These are phyloP conservation scores for Uria lomvia DNA, from an alignment of 2,113 vertebrate species.

Conservation along the genomic window DNA sequence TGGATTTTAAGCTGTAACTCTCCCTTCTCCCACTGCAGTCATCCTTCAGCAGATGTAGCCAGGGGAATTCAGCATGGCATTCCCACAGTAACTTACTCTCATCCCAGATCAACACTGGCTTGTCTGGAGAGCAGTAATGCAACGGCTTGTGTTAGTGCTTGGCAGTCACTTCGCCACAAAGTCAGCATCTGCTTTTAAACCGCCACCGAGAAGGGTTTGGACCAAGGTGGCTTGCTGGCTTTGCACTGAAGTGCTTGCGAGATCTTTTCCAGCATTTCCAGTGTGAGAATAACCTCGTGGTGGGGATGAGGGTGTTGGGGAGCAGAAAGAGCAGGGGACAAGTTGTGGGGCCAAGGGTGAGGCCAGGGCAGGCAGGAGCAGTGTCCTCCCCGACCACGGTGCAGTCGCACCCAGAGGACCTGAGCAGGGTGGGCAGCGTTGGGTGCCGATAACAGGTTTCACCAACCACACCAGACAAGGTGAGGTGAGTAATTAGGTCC, in stretches of 20 bases:
- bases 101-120: not conserved
- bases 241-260: not conserved
- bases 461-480: not conserved
- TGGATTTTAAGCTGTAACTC: not conserved
- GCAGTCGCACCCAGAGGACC: not conserved
- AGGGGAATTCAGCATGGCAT: not conserved
- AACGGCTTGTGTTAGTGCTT: not conserved
- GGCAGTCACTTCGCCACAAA: not conserved
- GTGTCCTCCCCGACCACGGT: accelerated
- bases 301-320: not conserved
- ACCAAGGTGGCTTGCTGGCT: not conserved
- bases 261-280: not conserved
- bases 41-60: not conserved
- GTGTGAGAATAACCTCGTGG: not conserved
- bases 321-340: not conserved
- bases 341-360: not conserved
- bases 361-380: not conserved
- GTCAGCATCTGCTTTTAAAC: not conserved
- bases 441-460: not conserved
- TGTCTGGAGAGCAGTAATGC: accelerated
- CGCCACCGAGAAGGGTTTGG: not conserved
- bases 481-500: not conserved
- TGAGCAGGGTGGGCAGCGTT: not conserved
- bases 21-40: not conserved
- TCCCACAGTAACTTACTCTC: not conserved